Evolutionary conservation across 35 echinoderm and acorn worm species (phyloP).

Genomic region (Heliocidaris tuberculata): DNA sequence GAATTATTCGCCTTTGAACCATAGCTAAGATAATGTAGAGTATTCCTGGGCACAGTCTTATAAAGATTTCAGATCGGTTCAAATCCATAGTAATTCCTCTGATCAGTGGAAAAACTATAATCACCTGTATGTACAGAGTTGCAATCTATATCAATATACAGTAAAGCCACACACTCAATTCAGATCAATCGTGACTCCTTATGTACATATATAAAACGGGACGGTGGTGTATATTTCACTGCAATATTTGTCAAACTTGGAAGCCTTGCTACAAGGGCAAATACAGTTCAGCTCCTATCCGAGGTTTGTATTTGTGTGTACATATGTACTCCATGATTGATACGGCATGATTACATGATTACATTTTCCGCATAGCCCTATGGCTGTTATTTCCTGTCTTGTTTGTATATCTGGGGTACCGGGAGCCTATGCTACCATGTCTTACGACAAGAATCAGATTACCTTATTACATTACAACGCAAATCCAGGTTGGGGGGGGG

Average conservation of each 20-base stretch:
- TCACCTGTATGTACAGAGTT: not conserved
- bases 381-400: not conserved
- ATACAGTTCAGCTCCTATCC: not conserved
- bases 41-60: too few species aligned
- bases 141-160: not conserved
- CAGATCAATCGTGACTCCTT: not conserved
- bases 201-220: too few species aligned
- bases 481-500: conserved; percentile 14
- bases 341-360: not conserved
- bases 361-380: not conserved
- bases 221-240: not conserved
- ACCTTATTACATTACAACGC: not conserved
- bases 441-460: not conserved
- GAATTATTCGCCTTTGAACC: too few species aligned
- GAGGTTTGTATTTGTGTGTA: not conserved
- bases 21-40: too few species aligned
- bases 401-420: not conserved
- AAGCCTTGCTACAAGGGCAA: not conserved
- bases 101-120: too few species aligned
- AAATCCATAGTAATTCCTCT: too few species aligned
- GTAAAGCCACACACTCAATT: not conserved
- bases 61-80: too few species aligned
- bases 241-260: not conserved
- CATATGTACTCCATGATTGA: not conserved
- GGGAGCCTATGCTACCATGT: not conserved